Conservation (phyloP, 2,797 vertebrate genomes). For the Chelon auratus region DNA sequence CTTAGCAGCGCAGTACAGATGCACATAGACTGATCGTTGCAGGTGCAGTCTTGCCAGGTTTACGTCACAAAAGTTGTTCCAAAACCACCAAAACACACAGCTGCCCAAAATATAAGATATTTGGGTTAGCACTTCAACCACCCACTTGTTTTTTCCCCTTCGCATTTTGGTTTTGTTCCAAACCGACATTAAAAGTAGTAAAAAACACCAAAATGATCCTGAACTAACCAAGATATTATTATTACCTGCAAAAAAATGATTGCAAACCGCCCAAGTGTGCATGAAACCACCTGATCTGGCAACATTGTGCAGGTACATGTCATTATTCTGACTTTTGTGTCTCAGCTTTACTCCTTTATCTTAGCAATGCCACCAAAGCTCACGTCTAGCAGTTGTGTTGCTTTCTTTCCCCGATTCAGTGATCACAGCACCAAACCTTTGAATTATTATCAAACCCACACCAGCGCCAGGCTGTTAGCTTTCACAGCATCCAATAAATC, state of each 20-base stretch:
- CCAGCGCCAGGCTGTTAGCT: slow-evolving; percentile 12
- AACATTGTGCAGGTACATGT: background rate
- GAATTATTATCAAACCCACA: background rate
- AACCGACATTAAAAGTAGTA: too few relatives aligned
- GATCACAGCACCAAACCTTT: background rate
- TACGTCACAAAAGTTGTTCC: too few relatives aligned
- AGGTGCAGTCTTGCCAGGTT: background rate
- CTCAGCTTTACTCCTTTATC: background rate
- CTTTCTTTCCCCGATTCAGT: slow-evolving; percentile 10
- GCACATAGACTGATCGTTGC: background rate
- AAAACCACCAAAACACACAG: too few relatives aligned
- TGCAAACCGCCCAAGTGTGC: too few relatives aligned
- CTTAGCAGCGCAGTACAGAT: background rate
- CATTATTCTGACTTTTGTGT: background rate
- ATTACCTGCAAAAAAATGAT: too few relatives aligned
- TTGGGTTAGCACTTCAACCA: too few relatives aligned
- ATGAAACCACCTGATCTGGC: too few relatives aligned
- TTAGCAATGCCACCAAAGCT: background rate
- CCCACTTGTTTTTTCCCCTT: too few relatives aligned
- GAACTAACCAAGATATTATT: too few relatives aligned
- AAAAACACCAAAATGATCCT: too few relatives aligned
- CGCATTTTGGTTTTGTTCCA: too few relatives aligned
- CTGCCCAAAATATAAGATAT: too few relatives aligned
- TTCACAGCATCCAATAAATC: slow-evolving; percentile 15
- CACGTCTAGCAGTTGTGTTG: slow-evolving; percentile 2